Evolutionary conservation across 64 coral and sea anemone genomes (phyloP), one percentile per base, ranked within the genome.

Genomic region (Exaiptasia diaphana): DNA sequence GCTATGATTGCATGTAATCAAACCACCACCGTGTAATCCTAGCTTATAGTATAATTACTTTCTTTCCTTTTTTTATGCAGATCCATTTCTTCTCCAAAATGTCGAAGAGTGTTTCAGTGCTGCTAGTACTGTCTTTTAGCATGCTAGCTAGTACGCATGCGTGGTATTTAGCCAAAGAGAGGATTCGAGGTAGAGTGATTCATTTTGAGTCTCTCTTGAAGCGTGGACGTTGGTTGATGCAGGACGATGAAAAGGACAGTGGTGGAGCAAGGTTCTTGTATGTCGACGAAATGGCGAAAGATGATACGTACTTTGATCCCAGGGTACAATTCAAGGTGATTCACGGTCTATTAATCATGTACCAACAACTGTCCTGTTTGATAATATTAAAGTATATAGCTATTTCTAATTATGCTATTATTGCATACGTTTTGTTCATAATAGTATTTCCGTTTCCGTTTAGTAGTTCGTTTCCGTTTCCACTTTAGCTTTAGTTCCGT

Each of bases 211-310:
- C 76, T 23, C 40, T 40, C 31, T 20, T 5, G 0, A n/a, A 80
- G 18, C 76, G 55, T 7, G 76, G 76, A 64, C 30, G 55, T 41
- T 80, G 76, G 76, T 43, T 80, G 9, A 32, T 26, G 76, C 56
- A 80, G 49, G 64, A 80, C 49, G 76, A 64, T 20, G 24, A 61
- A 32, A n/a, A 2, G 3, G 76, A 80, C 64, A 11, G 2, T 17
- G 76, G 10, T 30, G 76, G 76, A 14, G 37, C 76, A 41, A 64
- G 34, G 41, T 64, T 41, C 20, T 42, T 80, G 11, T 80, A 6
- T 5, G 43, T 80, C 44, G 55, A 80, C 56, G 18, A n/a, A 44
- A 15, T 80, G 3, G 36, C 53, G 17, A 56, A 64, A 64, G 9
- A 38, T 31, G 76, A 80, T 56, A 80, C 56, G 1, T 80, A 80